Evolutionary conservation across 1,140 invertebrate species (phyloP).

Genomic region (Reticulitermes speratus): DNA sequence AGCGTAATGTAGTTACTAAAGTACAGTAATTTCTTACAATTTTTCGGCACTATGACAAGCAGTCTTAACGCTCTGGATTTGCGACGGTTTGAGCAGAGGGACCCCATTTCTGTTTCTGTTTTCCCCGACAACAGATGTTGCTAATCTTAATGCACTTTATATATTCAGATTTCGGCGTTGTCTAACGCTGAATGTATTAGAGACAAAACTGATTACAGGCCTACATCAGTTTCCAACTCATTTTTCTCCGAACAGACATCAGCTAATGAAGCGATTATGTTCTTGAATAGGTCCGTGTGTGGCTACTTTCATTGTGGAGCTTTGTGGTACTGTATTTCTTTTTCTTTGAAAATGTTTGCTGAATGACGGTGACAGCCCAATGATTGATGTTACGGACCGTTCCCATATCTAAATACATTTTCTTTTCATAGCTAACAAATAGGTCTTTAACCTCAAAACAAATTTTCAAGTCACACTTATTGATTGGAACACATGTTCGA

Average conservation of each 20-base stretch:
- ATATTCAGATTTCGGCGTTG: background rate
- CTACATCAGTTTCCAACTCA: background rate
- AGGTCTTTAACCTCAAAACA: background rate
- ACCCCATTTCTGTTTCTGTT: too few species aligned
- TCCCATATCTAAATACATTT: background rate
- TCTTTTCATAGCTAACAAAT: background rate
- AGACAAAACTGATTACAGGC: background rate
- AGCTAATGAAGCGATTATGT: constrained; percentile 13
- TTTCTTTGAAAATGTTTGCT: background rate
- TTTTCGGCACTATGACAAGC: too few species aligned
- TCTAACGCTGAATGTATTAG: background rate
- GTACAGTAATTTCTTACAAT: too few species aligned
- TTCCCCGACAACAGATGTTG: background rate
- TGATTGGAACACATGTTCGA: background rate
- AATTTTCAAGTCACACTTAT: background rate
- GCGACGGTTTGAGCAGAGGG: too few species aligned
- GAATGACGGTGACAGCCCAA: background rate
- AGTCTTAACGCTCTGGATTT: too few species aligned
- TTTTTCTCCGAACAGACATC: background rate
- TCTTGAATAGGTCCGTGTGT: background rate
- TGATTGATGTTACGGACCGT: background rate
- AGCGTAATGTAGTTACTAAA: too few species aligned
- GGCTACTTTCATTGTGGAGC: background rate
- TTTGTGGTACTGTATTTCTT: background rate
- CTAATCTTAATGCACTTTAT: background rate